These are phyloP conservation scores for Oenanthe oenanthe DNA, from an alignment of 2,113 vertebrate species.

Conservation along the genomic window DNA sequence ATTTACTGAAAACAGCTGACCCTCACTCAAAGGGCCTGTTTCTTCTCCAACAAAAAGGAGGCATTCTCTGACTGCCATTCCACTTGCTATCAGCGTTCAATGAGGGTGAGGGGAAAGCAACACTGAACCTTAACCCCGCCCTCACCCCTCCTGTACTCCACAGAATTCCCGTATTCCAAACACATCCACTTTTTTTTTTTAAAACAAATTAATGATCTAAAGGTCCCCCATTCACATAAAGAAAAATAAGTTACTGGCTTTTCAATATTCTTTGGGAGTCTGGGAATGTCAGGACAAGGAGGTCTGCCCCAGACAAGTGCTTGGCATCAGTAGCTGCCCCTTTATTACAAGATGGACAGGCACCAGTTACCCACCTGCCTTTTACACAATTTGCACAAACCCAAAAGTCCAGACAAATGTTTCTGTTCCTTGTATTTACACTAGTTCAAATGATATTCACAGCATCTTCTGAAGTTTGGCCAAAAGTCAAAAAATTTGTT, in stretches of 20 bases:
- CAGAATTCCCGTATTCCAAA: conserved; percentile 37
- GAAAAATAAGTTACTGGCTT: conserved; percentile 74
- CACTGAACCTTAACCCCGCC: neutral
- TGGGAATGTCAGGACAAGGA: conserved; percentile 69
- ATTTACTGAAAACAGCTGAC: conserved; percentile 55
- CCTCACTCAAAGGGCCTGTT: conserved; percentile 39
- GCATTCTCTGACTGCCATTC: neutral
- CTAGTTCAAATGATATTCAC: conserved; percentile 94
- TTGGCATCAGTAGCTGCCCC: conserved; percentile 70
- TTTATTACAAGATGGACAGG: conserved; percentile 60
- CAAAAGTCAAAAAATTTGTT: conserved; percentile 78
- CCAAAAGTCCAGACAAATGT: conserved; percentile 83
- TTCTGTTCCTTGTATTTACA: conserved; percentile 94
- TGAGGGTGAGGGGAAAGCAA: conserved; percentile 47
- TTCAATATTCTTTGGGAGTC: conserved; percentile 73
- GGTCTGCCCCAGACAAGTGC: conserved; percentile 69
- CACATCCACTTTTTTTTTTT: neutral
- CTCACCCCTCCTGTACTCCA: neutral
- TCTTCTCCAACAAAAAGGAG: conserved; percentile 25
- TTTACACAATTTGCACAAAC: conserved; percentile 82
- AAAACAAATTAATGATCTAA: conserved; percentile 57
- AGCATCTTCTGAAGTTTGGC: conserved; percentile 89
- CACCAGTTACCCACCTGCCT: conserved; percentile 73
- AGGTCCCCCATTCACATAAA: conserved; percentile 61
- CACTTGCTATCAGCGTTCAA: conserved; percentile 9